Base-by-base conservation (phyloP, 2,113 vertebrate genomes). In the Lethenteron camtschaticum region DNA sequence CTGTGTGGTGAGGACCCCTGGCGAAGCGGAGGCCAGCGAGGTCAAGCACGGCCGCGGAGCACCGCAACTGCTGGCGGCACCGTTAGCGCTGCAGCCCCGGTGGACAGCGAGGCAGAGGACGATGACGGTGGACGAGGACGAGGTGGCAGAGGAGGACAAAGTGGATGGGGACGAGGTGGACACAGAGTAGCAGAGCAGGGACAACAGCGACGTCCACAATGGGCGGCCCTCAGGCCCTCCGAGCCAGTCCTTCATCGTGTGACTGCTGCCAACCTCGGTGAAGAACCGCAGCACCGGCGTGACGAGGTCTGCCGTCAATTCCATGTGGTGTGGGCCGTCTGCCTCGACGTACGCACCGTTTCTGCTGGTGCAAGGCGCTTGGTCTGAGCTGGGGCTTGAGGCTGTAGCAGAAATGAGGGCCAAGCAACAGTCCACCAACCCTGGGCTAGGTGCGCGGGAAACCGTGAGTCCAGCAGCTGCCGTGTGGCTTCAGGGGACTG, bases 231-330 rank as follows among this genome's bases (percentile, higher is more conserved):
- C 94, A 12, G 89, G 85, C 16, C 94, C 88, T 68, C 94, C 94
- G 9, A 96, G 79, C 92, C 92, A 99, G 76, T 96, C 94, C 76
- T 99, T 99, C 94, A 99, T 99, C 72, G 89, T 80, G 68, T 99
- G 90, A 75, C 92, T 95, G 80, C 85, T 95, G 71, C 92, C 94
- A 59, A 99, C 94, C 74, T 99, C 92, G 1, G 91, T 96, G 75
- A 99, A 82, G 79, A 99, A 99, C 71, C 84, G 83, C 78, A 99
- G 83, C 74, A 99, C 81, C 2, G 94, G 94, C 70, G 94, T 91
- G 12, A 91, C 87, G 73, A 96, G 81, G 78, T 96, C 90, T 14
- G 89, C 86, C 0, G 87, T 87, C 74, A 96, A 77, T 9, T 41
- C 41, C 41, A 41, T 41, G 41, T 41, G 41, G 41, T 41, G 41